phyloP scores from a whole-genome alignment of 1,140 invertebrate genomes.

The Vanessa atalanta region DNA sequence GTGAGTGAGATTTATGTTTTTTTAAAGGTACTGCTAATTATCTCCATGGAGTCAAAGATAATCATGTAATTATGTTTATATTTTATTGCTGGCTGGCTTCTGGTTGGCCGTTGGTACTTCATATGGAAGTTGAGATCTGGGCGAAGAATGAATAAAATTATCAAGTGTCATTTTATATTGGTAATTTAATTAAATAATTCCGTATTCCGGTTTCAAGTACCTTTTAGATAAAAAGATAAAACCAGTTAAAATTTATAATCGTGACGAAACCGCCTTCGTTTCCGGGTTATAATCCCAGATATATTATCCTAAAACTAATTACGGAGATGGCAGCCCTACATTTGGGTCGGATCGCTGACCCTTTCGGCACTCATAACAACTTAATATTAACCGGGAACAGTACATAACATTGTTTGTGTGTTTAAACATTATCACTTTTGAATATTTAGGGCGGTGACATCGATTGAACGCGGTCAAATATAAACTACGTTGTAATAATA shows the following conservation, averaged over 20 bases:
- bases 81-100: too few species aligned
- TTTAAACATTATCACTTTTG: slow-evolving; percentile 27
- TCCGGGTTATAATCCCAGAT: not conserved
- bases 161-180: too few species aligned
- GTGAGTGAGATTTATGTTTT: too few species aligned
- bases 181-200: too few species aligned
- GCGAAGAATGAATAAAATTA: too few species aligned
- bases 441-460: slow-evolving; percentile 25
- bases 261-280: not conserved
- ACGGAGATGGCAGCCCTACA: slow-evolving; percentile 8
- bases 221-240: not conserved
- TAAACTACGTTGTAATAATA: not conserved
- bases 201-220: not conserved
- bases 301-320: slow-evolving; percentile 13
- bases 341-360: slow-evolving; percentile 20
- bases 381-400: slow-evolving; percentile 21
- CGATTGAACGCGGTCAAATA: slow-evolving; percentile 22
- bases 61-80: too few species aligned
- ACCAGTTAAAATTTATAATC: not conserved
- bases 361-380: slow-evolving; percentile 22
- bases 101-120: too few species aligned
- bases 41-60: too few species aligned
- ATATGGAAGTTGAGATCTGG: too few species aligned
- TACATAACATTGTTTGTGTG: slow-evolving; percentile 23
- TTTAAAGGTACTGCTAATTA: too few species aligned